Base-by-base conservation (phyloP, 2,797 vertebrate genomes). In the Microctenopoma lineatum region DNA sequence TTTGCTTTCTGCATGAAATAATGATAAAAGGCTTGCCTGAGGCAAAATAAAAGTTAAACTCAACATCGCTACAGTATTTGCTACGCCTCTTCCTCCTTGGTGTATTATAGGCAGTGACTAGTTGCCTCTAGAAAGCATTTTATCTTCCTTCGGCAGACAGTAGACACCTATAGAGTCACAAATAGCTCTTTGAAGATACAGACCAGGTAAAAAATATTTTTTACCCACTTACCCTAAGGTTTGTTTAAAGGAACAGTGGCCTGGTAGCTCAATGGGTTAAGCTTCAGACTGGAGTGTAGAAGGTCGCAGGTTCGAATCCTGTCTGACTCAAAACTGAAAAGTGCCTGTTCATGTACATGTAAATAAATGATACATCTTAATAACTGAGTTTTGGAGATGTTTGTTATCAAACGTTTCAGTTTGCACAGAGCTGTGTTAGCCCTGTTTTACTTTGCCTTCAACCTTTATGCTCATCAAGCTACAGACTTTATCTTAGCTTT, bases 1-100 rank as follows among this genome's bases (percentile, higher is more conserved):
- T 65, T 4, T 55, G 42, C 29, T 52, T 63, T 63, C 48, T 29
- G 38, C 60, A 38, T 52, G 60, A 16, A 42, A n/a, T 26, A 42
- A n/a, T 26, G 26, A 52, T 29, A 18, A 42, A 50, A 39, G 42
- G 38, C 29, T 52, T 63, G 48, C 48, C 59, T 21, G 32, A 34
- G 25, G 16, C 16, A 4, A 16, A 53, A 44, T 26, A 5, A 32
- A 32, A 29, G 8, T 4, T 34, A 7, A 36, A 14, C 47, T 16
- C 25, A 52, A 29, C 18, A 63, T 29, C 15, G 15, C 18, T 32
- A 13, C 18, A 29, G 38, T 29, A 48, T 29, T 21, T 4, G 15
- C 9, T 56, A 14, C 32, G 11, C 11, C 4, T 18, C 8, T 27
- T n/a, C 25, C 4, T 41, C 21, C 12, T 44, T 8, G 5, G 25